Conservation (phyloP, 2,888 invertebrate species). For the Agrochola lychnidis region DNA sequence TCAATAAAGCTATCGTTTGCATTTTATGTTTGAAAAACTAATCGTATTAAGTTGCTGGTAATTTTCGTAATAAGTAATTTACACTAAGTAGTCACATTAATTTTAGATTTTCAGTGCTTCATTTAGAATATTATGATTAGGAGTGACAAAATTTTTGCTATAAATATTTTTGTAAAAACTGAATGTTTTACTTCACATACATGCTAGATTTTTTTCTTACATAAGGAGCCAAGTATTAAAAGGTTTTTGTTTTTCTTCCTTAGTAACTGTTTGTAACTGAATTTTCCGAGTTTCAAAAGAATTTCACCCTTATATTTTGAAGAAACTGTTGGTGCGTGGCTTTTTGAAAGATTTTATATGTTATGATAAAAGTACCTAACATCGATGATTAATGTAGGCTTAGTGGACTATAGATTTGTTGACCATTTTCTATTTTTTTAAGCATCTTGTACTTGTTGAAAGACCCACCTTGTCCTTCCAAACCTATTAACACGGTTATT, state of each 20-base stretch:
- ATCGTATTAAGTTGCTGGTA: constrained; percentile 32
- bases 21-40: constrained; percentile 34
- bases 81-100: constrained; percentile 20
- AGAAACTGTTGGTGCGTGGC: no score
- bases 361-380: background rate
- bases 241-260: constrained; percentile 6
- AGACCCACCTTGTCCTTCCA: no score
- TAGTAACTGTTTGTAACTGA: background rate
- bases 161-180: constrained; percentile 4
- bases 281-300: background rate
- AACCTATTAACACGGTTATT: no score
- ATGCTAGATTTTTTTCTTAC: background rate
- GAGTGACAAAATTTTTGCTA: background rate
- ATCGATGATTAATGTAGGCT: background rate
- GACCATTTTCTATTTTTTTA: no score
- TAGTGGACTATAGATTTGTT: no score
- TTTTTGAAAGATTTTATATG: background rate
- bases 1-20: constrained; percentile 28
- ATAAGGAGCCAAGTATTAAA: background rate
- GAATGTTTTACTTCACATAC: background rate
- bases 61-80: constrained; percentile 11
- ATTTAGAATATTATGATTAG: background rate
- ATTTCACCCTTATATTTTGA: no score
- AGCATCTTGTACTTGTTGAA: no score
- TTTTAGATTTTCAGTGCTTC: background rate